These are phyloP conservation scores for Rhynchomys soricoides DNA, from an alignment of 2,113 vertebrate genomes.

Conservation along the genomic window DNA sequence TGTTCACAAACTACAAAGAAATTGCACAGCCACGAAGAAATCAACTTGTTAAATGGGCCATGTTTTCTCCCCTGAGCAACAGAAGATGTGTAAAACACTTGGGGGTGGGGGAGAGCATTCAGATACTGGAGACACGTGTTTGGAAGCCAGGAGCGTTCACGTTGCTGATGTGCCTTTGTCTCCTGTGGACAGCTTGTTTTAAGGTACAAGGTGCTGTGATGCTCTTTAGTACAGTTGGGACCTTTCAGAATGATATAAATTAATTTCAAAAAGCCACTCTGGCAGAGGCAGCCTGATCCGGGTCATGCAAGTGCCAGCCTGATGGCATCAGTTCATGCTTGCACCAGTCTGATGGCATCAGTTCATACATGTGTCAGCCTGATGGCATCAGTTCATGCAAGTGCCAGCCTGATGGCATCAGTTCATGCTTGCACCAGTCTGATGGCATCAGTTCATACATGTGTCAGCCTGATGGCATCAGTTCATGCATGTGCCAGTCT, in stretches of 20 bases:
- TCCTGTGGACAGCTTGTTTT: background rate
- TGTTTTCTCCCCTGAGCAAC: background rate
- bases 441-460: too few species aligned
- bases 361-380: too few species aligned
- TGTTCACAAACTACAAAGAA: slow-evolving; percentile 65
- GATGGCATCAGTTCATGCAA: too few species aligned
- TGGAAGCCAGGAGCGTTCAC: background rate
- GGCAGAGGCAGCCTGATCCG: background rate
- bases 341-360: too few species aligned
- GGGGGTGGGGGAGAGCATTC: accelerated
- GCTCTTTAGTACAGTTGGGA: background rate
- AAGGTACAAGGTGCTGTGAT: background rate
- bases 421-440: too few species aligned
- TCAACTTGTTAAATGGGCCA: slow-evolving; percentile 40
- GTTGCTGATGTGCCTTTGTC: background rate
- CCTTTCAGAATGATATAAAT: background rate
- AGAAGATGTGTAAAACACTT: background rate
- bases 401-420: too few species aligned
- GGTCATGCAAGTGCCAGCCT: too few species aligned
- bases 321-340: too few species aligned
- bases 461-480: too few species aligned
- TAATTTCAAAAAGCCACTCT: background rate
- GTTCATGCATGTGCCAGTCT: accelerated
- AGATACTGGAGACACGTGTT: background rate
- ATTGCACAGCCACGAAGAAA: slow-evolving; percentile 61